These are phyloP conservation scores for Diplosoma virens DNA, from an alignment of 23 tunicate genomes.

Conservation along the genomic window DNA sequence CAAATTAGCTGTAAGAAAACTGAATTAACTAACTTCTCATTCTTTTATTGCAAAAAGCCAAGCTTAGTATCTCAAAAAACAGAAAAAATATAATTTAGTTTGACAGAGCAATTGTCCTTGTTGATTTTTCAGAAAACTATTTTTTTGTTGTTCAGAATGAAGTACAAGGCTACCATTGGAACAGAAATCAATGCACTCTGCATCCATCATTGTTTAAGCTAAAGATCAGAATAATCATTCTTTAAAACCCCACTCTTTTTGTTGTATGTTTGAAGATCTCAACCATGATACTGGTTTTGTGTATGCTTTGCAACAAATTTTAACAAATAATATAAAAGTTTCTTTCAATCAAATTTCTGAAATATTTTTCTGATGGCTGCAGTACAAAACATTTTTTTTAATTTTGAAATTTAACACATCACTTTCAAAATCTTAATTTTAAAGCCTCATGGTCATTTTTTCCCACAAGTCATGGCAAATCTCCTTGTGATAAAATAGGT, in stretches of 20 bases:
- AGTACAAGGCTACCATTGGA: slow-evolving; percentile 6
- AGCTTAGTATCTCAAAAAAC: slow-evolving; percentile 19
- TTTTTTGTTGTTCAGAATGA: slow-evolving; percentile 19
- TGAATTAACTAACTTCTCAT: slow-evolving; percentile 28
- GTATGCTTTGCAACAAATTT: slow-evolving; percentile 4
- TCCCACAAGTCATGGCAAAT: slow-evolving; percentile 58
- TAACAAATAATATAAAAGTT: not conserved
- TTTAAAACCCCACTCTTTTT: not conserved
- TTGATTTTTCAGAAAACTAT: slow-evolving; percentile 35
- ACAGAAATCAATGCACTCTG: slow-evolving; percentile 22
- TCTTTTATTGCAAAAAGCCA: slow-evolving; percentile 35
- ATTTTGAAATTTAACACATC: slow-evolving; percentile 19
- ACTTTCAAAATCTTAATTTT: slow-evolving; percentile 2
- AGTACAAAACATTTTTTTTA: slow-evolving; percentile 12
- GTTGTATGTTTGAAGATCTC: slow-evolving; percentile 1
- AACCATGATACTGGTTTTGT: slow-evolving; percentile 23
- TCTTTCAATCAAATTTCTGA: not conserved
- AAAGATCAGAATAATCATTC: not conserved
- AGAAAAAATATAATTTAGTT: not conserved
- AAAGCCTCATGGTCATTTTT: slow-evolving; percentile 16
- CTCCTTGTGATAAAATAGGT: slow-evolving; percentile 28
- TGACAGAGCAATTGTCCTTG: slow-evolving; percentile 11
- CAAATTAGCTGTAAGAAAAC: not conserved
- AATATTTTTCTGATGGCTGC: slow-evolving; percentile 29
- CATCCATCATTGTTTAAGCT: not conserved